phyloP scores from a whole-genome alignment of 2,113 vertebrate species.

The Phrynocephalus versicolor region DNA sequence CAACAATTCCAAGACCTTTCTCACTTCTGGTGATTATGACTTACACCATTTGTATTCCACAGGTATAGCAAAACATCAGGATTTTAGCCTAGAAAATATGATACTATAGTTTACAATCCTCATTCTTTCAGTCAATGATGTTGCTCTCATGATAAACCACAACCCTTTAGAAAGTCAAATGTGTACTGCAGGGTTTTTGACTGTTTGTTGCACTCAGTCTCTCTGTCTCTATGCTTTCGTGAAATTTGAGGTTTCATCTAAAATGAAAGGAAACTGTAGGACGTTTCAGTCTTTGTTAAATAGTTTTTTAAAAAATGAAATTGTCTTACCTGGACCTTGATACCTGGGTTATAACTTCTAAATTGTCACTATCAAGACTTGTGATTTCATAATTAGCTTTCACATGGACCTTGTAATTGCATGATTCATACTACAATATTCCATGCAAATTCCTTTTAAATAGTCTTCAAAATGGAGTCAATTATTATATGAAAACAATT shows the following conservation, averaged over 20 bases:
- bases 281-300: no score
- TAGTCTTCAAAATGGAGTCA: conserved; percentile 6
- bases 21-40: no score
- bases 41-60: no score
- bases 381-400: conserved; percentile 6
- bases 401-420: conserved; percentile 7
- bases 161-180: not conserved
- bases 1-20: no score
- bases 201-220: not conserved
- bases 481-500: conserved; percentile 32
- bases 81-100: not conserved
- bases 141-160: not conserved
- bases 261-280: not conserved
- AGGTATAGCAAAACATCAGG: no score
- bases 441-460: conserved; percentile 2
- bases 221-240: not conserved
- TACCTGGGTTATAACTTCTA: not conserved
- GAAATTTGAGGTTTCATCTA: not conserved
- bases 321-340: not conserved
- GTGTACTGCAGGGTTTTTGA: not conserved
- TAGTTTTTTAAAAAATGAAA: not conserved
- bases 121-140: not conserved
- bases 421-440: not conserved
- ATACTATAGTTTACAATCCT: not conserved
- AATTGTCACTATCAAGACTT: not conserved